Conservation (phyloP, 2,888 invertebrate genomes). For the Troilus luridus region DNA sequence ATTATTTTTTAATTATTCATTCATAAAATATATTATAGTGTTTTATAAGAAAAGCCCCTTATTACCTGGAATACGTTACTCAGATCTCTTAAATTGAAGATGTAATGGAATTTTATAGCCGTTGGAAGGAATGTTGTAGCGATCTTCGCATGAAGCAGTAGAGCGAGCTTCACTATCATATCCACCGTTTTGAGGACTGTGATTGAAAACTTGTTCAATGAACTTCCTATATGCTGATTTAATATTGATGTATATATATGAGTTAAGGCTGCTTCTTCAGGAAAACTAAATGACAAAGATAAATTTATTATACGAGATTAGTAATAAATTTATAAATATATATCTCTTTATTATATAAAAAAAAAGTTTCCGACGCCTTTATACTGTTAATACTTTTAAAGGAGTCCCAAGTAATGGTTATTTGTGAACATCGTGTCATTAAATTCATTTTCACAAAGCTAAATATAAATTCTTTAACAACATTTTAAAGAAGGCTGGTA, state of each 20-base stretch:
- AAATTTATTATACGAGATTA: not conserved
- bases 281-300: slow-evolving; percentile 76
- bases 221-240: slow-evolving; percentile 79
- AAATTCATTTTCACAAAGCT: too few species aligned
- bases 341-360: too few species aligned
- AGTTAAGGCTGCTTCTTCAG: slow-evolving; percentile 83
- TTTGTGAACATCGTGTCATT: too few species aligned
- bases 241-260: slow-evolving; percentile 90
- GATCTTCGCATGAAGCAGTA: slow-evolving; percentile 83
- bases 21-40: not conserved
- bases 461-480: too few species aligned
- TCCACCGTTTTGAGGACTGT: slow-evolving; percentile 75
- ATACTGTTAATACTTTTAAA: too few species aligned
- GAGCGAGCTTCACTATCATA: slow-evolving; percentile 79
- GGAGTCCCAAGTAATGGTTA: too few species aligned
- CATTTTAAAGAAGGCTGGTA: too few species aligned
- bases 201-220: slow-evolving; percentile 78
- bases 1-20: not conserved
- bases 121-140: slow-evolving; percentile 88
- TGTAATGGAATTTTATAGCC: slow-evolving; percentile 94
- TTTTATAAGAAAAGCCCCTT: not conserved
- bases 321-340: too few species aligned
- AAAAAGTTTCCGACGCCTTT: too few species aligned
- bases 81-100: slow-evolving; percentile 92
- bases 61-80: slow-evolving; percentile 93